A percentile compares a stretch with the other conserved stretches of the same genome.
Conservation (phyloP, 2,888 invertebrate genomes). For the Aphodius granarius region DNA sequence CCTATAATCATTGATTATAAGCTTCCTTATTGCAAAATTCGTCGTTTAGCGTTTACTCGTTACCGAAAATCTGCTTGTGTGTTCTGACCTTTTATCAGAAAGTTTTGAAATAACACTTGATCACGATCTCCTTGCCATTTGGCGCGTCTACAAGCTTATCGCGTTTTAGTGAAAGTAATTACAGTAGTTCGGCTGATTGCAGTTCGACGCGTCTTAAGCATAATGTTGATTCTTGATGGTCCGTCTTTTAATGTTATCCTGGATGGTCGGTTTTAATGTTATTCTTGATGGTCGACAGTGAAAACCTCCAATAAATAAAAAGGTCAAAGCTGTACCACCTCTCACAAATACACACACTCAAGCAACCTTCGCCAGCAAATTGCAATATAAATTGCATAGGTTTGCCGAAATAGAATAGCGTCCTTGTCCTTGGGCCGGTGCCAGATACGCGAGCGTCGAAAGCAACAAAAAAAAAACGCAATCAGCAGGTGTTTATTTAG, state of each 20-base stretch:
- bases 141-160: background rate
- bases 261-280: too few relatives aligned
- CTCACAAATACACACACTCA: background rate
- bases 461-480: background rate
- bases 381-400: slow-evolving; percentile 7
- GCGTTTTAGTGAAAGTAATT: background rate
- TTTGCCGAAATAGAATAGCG: slow-evolving; percentile 34
- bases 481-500: slow-evolving; percentile 19
- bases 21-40: background rate
- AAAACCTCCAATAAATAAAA: background rate
- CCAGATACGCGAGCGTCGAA: slow-evolving; percentile 8
- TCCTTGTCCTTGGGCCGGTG: slow-evolving; percentile 31
- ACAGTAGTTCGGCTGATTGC: too few relatives aligned
- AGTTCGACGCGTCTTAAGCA: too few relatives aligned
- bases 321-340: background rate
- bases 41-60: background rate
- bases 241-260: too few relatives aligned
- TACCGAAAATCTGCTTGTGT: background rate
- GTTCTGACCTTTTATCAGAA: background rate
- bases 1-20: background rate
- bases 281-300: background rate
- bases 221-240: too few relatives aligned
- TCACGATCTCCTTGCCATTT: background rate
- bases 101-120: background rate
- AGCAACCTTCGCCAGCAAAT: background rate